A percentile compares a stretch with the other conserved stretches of the same genome.
These are phyloP conservation scores for Bimastos eiseni DNA, from an alignment of 2,888 invertebrate genomes.

Conservation along the genomic window DNA sequence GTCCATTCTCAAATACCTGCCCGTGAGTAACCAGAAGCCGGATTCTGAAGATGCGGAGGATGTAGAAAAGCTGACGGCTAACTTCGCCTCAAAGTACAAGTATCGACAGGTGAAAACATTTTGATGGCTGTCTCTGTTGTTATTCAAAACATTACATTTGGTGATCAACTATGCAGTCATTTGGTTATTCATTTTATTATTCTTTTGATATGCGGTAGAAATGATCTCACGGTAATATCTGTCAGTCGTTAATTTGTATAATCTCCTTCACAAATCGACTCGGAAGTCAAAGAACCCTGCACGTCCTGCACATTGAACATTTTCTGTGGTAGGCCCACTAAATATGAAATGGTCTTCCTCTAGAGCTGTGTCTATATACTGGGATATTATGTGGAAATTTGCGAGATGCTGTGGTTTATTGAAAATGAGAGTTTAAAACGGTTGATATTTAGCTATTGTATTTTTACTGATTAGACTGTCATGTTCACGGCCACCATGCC, in stretches of 20 bases:
- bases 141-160: not conserved
- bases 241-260: not conserved
- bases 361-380: too few relatives aligned
- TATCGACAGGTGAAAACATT: constrained; percentile 64
- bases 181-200: not conserved
- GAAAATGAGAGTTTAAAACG: not conserved
- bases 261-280: not conserved
- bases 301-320: too few relatives aligned
- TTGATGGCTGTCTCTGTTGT: not conserved
- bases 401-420: not conserved
- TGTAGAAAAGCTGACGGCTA: constrained; percentile 82
- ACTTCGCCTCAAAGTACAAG: constrained; percentile 93
- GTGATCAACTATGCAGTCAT: not conserved
- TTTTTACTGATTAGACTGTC: constrained; percentile 74
- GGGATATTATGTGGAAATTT: too few relatives aligned
- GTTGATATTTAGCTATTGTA: constrained; percentile 30
- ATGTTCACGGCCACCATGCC: constrained; percentile 99
- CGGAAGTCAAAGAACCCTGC: not conserved
- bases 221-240: not conserved
- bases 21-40: constrained; percentile 95
- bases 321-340: too few relatives aligned
- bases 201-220: not conserved
- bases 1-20: constrained; percentile 95
- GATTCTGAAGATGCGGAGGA: constrained; percentile 98
- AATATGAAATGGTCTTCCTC: too few relatives aligned